These are phyloP conservation scores for Lucifuga dentata DNA, from an alignment of 2,113 vertebrate species.

Conservation along the genomic window DNA sequence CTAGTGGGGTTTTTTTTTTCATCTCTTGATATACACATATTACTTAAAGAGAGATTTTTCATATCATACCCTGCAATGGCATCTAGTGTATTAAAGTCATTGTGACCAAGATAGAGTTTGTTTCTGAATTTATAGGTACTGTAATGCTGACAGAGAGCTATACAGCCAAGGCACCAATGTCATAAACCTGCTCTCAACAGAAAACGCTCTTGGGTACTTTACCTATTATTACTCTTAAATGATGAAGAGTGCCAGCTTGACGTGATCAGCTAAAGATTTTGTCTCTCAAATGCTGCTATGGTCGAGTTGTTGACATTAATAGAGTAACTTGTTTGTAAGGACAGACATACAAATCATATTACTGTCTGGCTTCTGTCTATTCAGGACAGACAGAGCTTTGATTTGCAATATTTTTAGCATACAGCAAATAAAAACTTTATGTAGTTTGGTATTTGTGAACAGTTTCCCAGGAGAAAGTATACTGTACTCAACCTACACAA, in stretches of 20 bases:
- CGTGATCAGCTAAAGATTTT: constrained; percentile 50
- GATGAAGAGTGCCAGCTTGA: constrained; percentile 42
- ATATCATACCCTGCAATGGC: constrained; percentile 17
- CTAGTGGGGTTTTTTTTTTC: constrained; percentile 3
- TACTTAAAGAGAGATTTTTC: constrained; percentile 19
- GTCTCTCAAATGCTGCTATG: constrained; percentile 38
- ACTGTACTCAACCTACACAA: constrained; percentile 5
- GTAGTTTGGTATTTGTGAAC: background rate
- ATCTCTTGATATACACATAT: constrained; percentile 19
- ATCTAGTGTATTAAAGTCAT: constrained; percentile 38
- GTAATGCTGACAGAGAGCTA: constrained; percentile 62
- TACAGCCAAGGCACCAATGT: constrained; percentile 62
- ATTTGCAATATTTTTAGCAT: constrained; percentile 38
- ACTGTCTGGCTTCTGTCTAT: constrained; percentile 9
- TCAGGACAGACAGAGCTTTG: constrained; percentile 4
- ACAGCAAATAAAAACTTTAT: constrained; percentile 28
- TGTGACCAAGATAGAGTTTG: constrained; percentile 52
- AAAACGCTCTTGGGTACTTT: constrained; percentile 49
- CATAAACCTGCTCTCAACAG: constrained; percentile 55
- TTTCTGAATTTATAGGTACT: constrained; percentile 57
- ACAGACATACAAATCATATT: constrained; percentile 12
- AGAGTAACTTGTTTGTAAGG: constrained; percentile 20
- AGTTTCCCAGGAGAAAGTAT: constrained; percentile 26
- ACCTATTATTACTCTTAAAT: constrained; percentile 56
- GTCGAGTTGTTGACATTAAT: constrained; percentile 40